These are phyloP conservation scores for Embiotoca jacksoni DNA, from an alignment of 2,113 vertebrate species.

Conservation along the genomic window DNA sequence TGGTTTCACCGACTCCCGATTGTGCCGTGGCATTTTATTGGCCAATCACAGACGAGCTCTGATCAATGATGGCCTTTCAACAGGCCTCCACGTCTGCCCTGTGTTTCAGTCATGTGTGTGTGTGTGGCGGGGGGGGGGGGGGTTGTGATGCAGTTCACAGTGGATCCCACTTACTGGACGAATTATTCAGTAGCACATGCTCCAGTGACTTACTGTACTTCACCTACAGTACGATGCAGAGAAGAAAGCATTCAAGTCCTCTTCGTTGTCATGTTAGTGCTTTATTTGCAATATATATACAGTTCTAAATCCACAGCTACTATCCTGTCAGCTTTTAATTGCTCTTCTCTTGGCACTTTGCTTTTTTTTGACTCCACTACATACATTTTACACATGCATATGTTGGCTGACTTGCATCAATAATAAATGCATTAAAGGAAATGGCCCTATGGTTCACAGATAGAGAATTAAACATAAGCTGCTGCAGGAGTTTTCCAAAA, in stretches of 20 bases:
- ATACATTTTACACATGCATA: too few species aligned
- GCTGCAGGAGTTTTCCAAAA: too few species aligned
- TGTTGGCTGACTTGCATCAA: neutral
- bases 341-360: too few species aligned
- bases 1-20: constrained; percentile 8
- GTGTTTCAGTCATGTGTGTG: neutral
- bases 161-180: constrained; percentile 19
- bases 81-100: neutral
- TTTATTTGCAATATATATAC: too few species aligned
- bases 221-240: neutral
- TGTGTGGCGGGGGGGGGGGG: too few species aligned
- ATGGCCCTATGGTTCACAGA: neutral
- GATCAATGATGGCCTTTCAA: constrained; percentile 50
- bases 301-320: too few species aligned
- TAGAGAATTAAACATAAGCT: neutral
- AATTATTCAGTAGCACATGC: constrained; percentile 52
- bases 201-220: constrained; percentile 37
- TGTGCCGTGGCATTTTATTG: constrained; percentile 26
- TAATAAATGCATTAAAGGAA: neutral
- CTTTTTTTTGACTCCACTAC: too few species aligned
- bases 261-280: too few species aligned
- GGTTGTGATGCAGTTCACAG: neutral
- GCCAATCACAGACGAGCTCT: constrained; percentile 28
- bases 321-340: too few species aligned
- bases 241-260: neutral